A percentile compares a stretch with the other conserved stretches of the same genome.
These are phyloP conservation scores for Drosophila sproati DNA, from an alignment of 1,140 invertebrate species.

Conservation along the genomic window DNA sequence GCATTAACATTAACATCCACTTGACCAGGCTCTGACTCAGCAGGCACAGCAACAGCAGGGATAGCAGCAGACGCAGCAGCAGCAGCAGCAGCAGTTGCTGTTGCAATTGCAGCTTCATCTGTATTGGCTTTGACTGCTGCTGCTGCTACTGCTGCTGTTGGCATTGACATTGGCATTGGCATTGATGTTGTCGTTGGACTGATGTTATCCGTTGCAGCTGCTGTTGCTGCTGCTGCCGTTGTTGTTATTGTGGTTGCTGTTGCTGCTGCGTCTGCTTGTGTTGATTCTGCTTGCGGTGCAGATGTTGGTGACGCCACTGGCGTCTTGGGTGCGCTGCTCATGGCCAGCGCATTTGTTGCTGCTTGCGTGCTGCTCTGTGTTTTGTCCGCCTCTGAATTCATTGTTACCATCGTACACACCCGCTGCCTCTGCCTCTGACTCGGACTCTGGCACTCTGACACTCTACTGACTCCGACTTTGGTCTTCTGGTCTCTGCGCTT, in stretches of 20 bases:
- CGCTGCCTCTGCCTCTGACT: background rate
- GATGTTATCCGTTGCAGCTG: slow-evolving; percentile 9
- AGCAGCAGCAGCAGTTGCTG: background rate
- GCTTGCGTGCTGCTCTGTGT: slow-evolving; percentile 70
- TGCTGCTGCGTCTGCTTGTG: slow-evolving; percentile 19
- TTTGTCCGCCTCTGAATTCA: slow-evolving; percentile 84
- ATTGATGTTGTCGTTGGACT: slow-evolving; percentile 21
- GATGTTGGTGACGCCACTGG: slow-evolving; percentile 23
- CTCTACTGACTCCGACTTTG: background rate
- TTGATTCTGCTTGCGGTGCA: slow-evolving; percentile 4
- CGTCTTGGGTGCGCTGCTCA: slow-evolving; percentile 56
- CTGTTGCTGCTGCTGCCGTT: slow-evolving; percentile 16
- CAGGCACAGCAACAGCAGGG: background rate
- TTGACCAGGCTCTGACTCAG: slow-evolving; percentile 1
- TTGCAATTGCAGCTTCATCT: slow-evolving; percentile 11
- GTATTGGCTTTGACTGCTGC: slow-evolving; percentile 6
- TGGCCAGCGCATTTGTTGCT: slow-evolving; percentile 66
- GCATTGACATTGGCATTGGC: slow-evolving; percentile 5
- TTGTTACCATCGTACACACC: slow-evolving; percentile 83
- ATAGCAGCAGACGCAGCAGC: background rate
- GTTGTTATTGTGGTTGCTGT: slow-evolving; percentile 6
- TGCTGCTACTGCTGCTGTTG: slow-evolving; percentile 6
- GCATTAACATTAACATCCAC: slow-evolving; percentile 14
- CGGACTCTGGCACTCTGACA: too few relatives aligned
- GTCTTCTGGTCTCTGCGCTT: slow-evolving; percentile 6